Evolutionary conservation across 2,797 vertebrate genomes (phyloP), one percentile per base, ranked within the genome.

Genomic region (Fistularia tabacaria): DNA sequence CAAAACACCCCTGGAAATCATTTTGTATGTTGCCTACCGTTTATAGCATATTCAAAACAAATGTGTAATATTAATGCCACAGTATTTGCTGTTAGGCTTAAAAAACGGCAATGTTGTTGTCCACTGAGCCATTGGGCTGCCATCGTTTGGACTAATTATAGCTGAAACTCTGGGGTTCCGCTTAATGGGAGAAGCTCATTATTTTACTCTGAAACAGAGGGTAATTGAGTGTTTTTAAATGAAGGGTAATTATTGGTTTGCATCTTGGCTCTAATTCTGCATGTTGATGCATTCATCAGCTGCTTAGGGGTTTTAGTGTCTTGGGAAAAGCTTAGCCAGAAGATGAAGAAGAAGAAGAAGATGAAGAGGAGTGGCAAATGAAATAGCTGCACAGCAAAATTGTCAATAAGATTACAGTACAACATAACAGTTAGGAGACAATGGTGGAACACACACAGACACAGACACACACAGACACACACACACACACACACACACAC

Each of bases 161-260:
- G 60, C 46, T 61, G 46, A 59, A 82, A 77, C 71, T 73, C 62
- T 53, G 38, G 54, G 64, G 68, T 76, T 76, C 54, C 10, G 41
- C 67, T 73, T 71, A 62, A 55, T 63, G 38, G 51, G 57, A 76
- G 53, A 57, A 64, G 67, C 79, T 82, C 76, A 77, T 85, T 87
- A 82, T 82, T 85, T 76, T 74, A 51, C 50, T 70, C 66, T 64
- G 70, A 82, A 86, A 85, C 53, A 65, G 63, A 69, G 71, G 57
- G 66, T 85, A 87, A 87, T 76, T 81, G 76, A 79, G 69, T 80
- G 75, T 85, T 81, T 87, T 85, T 57, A 80, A 86, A 85, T 60
- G 49, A 82, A 75, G 63, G 68, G 61, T 81, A 86, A 87, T 87
- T 84, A 81, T 85, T 85, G 85, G 77, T 84, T 83, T 87, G 71